phyloP scores from a whole-genome alignment of 92 coral and sea anemone species.

The Porites evermanni region DNA sequence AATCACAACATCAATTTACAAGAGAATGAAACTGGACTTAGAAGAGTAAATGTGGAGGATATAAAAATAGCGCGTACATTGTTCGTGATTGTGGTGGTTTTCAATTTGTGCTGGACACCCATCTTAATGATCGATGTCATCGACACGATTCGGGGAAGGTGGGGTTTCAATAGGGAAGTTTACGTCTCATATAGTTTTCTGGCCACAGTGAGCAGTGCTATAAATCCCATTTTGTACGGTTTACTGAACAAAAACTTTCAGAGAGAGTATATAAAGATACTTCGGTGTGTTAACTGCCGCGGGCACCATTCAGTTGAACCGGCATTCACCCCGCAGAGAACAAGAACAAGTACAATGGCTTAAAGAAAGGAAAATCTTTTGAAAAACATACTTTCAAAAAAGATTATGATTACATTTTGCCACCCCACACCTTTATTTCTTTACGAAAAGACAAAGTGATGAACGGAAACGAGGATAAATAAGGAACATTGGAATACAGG shows the following conservation, averaged over 20 bases:
- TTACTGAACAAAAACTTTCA: slow-evolving; percentile 64
- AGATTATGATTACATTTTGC: too few species aligned
- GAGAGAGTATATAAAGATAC: slow-evolving; percentile 47
- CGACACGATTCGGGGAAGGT: slow-evolving; percentile 9
- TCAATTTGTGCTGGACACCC: slow-evolving; percentile 51
- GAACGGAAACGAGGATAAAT: too few species aligned
- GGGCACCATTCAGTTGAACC: background rate
- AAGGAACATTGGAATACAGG: too few species aligned
- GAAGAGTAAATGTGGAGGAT: too few species aligned
- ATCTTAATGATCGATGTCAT: background rate
- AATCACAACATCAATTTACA: too few species aligned
- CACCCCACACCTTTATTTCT: too few species aligned
- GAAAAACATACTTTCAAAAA: too few species aligned
- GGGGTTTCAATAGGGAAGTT: slow-evolving; percentile 39
- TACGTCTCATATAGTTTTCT: slow-evolving; percentile 58
- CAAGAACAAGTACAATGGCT: too few species aligned
- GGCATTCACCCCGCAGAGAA: too few species aligned
- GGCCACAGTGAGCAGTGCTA: slow-evolving; percentile 50
- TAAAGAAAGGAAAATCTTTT: too few species aligned
- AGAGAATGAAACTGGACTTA: too few species aligned
- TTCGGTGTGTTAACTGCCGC: slow-evolving; percentile 6
- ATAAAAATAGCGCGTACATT: background rate
- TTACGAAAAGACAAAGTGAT: too few species aligned
- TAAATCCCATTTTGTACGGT: slow-evolving; percentile 65
- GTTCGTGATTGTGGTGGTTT: slow-evolving; percentile 16